Evolutionary conservation across 2,113 vertebrate species (phyloP), one percentile per base, ranked within the genome.

Genomic region (Prolemur simus): DNA sequence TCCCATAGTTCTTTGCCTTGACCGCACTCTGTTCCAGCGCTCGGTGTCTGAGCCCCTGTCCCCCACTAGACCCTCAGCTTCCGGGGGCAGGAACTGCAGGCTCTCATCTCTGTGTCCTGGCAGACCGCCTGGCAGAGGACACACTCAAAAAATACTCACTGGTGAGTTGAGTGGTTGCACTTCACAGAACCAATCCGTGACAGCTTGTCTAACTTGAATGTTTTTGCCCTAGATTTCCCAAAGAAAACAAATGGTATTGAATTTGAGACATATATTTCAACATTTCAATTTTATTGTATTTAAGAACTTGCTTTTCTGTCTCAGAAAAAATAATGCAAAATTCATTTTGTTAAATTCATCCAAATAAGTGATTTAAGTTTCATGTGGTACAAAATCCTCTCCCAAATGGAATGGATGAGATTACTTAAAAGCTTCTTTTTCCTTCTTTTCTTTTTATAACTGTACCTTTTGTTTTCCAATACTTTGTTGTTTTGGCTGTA

Each of bases 341-440:
- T 89, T 80, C 14, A 15, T 4, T 49, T 23, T 66, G 11, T 66
- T 94, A 89, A 89, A 91, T 37, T 83, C 84, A 89, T 78, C 39
- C 80, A 77, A 23, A 32, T 73, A 94, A 47, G 94, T 27, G 0
- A 73, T 71, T 34, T 42, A 45, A 86, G 78, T 77, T 34, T 37
- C 37, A 5, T 13, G 37, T 87, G 29, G 32, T 74, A 83, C n/a
- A 74, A 89, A 95, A 69, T 64, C 68, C 47, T 96, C 56, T 93
- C 60, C 47, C 82, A 45, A 69, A 56, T 49, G 17, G 71, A 84
- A 63, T 25, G 54, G 54, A 42, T 74, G 56, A 49, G 17, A 17
- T 87, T 52, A 45, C 84, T 93, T 90, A 69, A 96, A 94, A 81
- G 60, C 37, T 18, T 94, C 37, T 78, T 86, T 68, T 32, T 95